Evolutionary conservation across 2,797 vertebrate species (phyloP).

Genomic region (Poecilia wingei): DNA sequence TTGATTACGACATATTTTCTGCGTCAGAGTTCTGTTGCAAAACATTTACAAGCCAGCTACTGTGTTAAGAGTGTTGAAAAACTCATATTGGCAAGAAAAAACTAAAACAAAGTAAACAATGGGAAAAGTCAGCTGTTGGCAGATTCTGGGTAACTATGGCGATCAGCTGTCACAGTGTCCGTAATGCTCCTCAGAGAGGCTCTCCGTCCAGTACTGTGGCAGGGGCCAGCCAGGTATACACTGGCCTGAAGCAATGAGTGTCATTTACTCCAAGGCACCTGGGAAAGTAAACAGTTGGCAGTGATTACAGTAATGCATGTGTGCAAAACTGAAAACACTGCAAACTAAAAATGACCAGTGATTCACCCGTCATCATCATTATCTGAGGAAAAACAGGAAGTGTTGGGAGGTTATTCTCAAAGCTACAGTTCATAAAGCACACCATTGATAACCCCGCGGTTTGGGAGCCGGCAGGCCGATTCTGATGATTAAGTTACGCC

Average conservation of each 20-base stretch:
- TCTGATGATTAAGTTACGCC: constrained; percentile 59
- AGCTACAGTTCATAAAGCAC: constrained; percentile 52
- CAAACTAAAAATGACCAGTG: constrained; percentile 12
- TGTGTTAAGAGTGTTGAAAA: not conserved
- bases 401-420: constrained; percentile 21
- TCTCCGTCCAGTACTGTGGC: not conserved
- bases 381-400: constrained; percentile 23
- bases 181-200: not conserved
- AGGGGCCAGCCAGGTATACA: not conserved
- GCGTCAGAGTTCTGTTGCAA: not conserved
- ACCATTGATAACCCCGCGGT: constrained; percentile 51
- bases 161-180: not conserved
- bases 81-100: not conserved
- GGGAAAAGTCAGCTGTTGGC: not conserved
- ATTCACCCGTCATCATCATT: constrained; percentile 6
- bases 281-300: constrained; percentile 11
- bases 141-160: not conserved
- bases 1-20: not conserved
- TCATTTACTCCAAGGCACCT: not conserved
- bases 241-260: not conserved
- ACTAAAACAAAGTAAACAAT: not conserved
- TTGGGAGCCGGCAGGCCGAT: constrained; percentile 39
- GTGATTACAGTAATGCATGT: not conserved
- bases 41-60: not conserved
- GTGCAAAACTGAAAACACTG: not conserved